phyloP scores from a whole-genome alignment of 2,113 vertebrate genomes.

The Apus apus region DNA sequence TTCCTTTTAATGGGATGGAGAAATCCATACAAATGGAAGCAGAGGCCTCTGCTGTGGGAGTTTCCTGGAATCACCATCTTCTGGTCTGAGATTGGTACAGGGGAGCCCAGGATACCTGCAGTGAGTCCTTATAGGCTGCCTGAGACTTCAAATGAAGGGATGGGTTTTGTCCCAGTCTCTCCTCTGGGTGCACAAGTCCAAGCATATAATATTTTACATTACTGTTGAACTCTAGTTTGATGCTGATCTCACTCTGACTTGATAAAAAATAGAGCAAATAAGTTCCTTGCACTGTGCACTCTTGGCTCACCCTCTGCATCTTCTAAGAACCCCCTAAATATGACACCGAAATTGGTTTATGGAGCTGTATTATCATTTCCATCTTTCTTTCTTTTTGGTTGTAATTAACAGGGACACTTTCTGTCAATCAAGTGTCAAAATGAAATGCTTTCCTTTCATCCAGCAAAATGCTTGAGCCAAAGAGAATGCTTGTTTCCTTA shows the following conservation, averaged over 20 bases:
- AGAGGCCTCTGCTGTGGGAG: not conserved
- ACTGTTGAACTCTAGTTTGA: not conserved
- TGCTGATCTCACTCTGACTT: not conserved
- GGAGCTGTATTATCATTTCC: not conserved
- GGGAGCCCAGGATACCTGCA: not conserved
- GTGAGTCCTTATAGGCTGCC: fast-evolving
- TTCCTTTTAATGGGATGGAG: not conserved
- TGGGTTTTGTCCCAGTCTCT: not conserved
- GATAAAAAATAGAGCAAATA: not conserved
- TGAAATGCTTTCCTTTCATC: not conserved
- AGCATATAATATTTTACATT: not conserved
- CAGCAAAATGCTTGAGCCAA: not conserved
- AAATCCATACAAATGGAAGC: not conserved
- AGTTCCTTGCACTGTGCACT: not conserved
- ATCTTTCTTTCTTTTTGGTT: not conserved
- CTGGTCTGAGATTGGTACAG: not conserved
- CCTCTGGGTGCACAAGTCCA: not conserved
- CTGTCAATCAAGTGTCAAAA: not conserved
- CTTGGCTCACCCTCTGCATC: not conserved
- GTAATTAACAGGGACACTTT: not conserved
- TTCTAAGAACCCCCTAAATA: not conserved
- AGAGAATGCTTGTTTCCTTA: not conserved
- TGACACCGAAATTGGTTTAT: not conserved
- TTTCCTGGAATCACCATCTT: not conserved
- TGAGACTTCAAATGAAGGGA: not conserved